Percentiles rank a stretch among this genome's conserved stretches.
Evolutionary conservation across 2,113 vertebrate species (phyloP).

Genomic region (Leptocoma aspasia): DNA sequence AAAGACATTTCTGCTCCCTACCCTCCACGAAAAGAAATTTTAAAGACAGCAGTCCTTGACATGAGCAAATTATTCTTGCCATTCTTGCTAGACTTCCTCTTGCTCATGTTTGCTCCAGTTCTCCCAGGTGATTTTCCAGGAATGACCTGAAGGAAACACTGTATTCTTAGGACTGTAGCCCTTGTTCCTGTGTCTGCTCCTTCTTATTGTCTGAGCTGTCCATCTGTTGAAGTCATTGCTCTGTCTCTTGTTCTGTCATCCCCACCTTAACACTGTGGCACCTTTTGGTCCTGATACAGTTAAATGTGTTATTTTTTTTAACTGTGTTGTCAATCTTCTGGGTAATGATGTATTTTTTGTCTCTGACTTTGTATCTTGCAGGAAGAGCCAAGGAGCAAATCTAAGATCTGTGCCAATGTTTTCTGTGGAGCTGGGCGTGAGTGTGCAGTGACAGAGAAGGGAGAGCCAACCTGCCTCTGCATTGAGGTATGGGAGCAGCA

Average conservation of each 20-base stretch:
- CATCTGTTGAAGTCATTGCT: background rate
- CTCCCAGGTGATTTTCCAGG: background rate
- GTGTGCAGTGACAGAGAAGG: conserved; percentile 92
- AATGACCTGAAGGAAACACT: background rate
- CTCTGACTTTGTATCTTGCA: conserved; percentile 49
- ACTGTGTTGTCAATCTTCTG: background rate
- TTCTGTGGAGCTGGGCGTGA: conserved; percentile 97
- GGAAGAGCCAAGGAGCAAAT: conserved; percentile 92
- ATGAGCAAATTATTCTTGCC: background rate
- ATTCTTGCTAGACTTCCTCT: background rate
- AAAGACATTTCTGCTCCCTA: background rate
- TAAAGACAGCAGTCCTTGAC: background rate
- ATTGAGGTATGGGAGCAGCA: conserved; percentile 83
- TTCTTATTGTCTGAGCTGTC: background rate
- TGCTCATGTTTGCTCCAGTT: background rate
- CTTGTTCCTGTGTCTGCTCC: background rate
- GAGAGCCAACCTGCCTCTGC: conserved; percentile 94
- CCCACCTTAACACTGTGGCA: background rate
- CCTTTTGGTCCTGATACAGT: background rate
- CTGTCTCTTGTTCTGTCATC: background rate
- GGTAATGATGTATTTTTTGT: background rate
- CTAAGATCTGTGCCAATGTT: conserved; percentile 98
- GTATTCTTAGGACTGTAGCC: background rate
- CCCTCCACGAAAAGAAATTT: background rate
- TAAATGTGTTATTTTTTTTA: background rate